Evolutionary conservation across 2,113 vertebrate genomes (phyloP), one percentile per base, ranked within the genome.

Genomic region (Brienomyrus brachyistius): DNA sequence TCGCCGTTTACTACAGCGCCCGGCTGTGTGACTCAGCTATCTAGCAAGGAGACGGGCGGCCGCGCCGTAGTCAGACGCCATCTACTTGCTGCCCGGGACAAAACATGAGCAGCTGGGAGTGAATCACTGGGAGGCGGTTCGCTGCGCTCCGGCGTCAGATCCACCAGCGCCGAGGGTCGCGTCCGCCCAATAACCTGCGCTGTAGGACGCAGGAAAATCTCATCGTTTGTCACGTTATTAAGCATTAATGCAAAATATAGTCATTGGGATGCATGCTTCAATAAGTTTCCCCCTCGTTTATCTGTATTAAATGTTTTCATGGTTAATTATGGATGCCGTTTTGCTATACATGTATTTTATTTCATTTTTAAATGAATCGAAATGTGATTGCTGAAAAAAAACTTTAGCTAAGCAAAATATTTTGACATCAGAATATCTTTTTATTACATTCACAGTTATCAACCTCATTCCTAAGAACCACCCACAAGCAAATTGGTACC

Each of bases 1-100:
- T 43, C 85, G 82, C 90, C 35, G 43, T 17, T 91, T 91, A 91
- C 91, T 91, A 90, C 88, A 89, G 90, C 89, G 50, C 92, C 90
- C 91, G 90, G 92, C 87, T 92, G 93, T 95, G 95, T 96, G 95
- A 96, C 95, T 96, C 95, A 96, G 95, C 95, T 94, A 92, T 95
- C 95, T 95, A 40, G 87, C 51, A 89, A 89, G 77, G 90, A 86
- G 51, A 90, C 89, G 54, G 74, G 86, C 88, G 88, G 66, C 85
- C 86, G 59, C 56, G 31, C 86, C 48, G 66, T 40, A 23, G 23
- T 90, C 74, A 90, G 89, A 87, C 95, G 95, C 94, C 95, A 94
- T 93, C 95, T 95, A 91, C 92, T 92, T 93, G 92, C 91, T 52
- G 93, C 82, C 59, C 83, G 77, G 89, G 91, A 82, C 17, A 59